Base-by-base conservation (phyloP, 2,797 vertebrate species). In the Cuniculus paca region DNA sequence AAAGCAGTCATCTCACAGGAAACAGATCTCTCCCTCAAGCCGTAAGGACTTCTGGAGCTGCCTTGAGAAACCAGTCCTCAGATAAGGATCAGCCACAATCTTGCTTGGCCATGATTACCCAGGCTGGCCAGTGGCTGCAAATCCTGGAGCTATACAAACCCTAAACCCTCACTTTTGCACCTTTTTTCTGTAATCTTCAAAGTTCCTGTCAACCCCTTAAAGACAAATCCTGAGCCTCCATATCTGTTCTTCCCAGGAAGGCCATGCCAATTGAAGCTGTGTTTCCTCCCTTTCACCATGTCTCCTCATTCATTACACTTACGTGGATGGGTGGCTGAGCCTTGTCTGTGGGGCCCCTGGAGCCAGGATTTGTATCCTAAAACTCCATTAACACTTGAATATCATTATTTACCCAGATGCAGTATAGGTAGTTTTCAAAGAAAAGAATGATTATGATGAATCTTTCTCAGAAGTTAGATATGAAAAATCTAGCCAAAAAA, bases 401-500 rank as follows among this genome's bases (percentile, higher is more conserved):
- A 48, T 9, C 45, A 24, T 48, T 65, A n/a, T 87, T 91, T 79
- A 54, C 52, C 5, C 9, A 82, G 34, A 90, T 20, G 8, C 75
- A 75, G 4, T 63, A 12, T 42, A 54, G 60, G 1, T 78, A 8
- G 3, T 90, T 88, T 77, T 83, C 14, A 78, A 34, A 82, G 63
- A 14, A 85, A 96, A 84, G 2, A 86, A 63, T 79, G 68, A 58
- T 89, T 94, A 89, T 87, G 16, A 58, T 81, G 58, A 79, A 13
- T 72, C 16, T 83, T 85, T 78, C 48, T 63, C 50, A 58, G 52
- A 75, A 77, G 11, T 77, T 16, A 81, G 26, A 42, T 50, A 81
- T 61, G 39, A 52, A 83, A 83, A 88, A 60, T 75, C 5, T 22
- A 84, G 28, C 72, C 42, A 36, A 56, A 85, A 63, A n/a, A n/a